Base-by-base conservation (phyloP, 2,113 vertebrate genomes). In the Passer montanus region DNA sequence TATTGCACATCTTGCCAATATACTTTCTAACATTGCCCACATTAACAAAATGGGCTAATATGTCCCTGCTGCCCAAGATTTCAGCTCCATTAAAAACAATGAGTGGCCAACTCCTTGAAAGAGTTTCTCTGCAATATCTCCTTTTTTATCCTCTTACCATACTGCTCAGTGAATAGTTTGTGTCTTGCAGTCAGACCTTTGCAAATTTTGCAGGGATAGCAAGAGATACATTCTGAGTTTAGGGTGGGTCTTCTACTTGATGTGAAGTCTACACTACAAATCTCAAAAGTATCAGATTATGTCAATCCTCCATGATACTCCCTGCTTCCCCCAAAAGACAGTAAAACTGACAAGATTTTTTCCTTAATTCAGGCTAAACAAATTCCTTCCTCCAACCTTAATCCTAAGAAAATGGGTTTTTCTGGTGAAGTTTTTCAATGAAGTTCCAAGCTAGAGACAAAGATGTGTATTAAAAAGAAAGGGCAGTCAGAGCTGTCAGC, bases 221-320 rank as follows among this genome's bases (percentile, higher is more conserved):
- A 86, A 80, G 33, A 88, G 7, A 33, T 20, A 91, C 2, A 10
- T 79, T 93, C 24, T 31, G 41, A 80, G 2, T 53, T 30, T 9
- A 70, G 15, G 20, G 12, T 20, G 20, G 13, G 19, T 20, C 79
- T 69, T 62, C 44, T 16, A 73, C 39, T 50, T 35, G 13, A 43
- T 63, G 58, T 83, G 75, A 95, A 93, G 30, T 24, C 27, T 39
- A n/a, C 6, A 17, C 59, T 86, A 73, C 33, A 86, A 85, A 89
- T 9, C 35, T 63, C 11, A 10, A 3, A 46, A 59, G 6, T 43
- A 86, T 43, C 3, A 88, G 30, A 70, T 55, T 13, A 69, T 15
- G 6, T 60, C 47, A 86, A 31, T 6, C 7, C 27, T 59, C 31
- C 12, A 26, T 2, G 27, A 52, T 5, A 44, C 22, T 28, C 47